phyloP scores from a whole-genome alignment of 1,140 invertebrate genomes.

The Drosophila gunungcola region DNA sequence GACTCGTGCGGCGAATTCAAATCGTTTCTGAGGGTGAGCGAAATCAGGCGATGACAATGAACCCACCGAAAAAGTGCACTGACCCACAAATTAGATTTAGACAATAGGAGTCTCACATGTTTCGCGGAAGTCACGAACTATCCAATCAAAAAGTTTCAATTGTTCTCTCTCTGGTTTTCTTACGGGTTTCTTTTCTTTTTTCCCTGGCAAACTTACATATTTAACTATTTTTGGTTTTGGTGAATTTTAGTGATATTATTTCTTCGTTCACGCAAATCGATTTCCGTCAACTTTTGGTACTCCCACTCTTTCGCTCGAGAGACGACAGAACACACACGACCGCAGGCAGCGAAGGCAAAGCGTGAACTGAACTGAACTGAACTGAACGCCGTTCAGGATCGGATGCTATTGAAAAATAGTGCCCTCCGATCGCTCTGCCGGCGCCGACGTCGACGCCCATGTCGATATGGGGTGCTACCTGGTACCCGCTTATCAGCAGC shows the following conservation, averaged over 20 bases:
- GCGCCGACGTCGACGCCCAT: constrained; percentile 13
- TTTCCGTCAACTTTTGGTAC: constrained; percentile 2
- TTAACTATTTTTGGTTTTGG: constrained; percentile 13
- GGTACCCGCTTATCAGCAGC: constrained; percentile 53
- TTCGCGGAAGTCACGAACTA: constrained; percentile 37
- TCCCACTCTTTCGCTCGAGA: constrained; percentile 23
- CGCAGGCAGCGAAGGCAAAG: constrained; percentile 71
- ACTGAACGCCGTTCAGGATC: constrained; percentile 71
- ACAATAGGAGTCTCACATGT: constrained; percentile 29
- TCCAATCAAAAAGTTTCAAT: not conserved
- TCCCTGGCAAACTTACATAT: constrained; percentile 56
- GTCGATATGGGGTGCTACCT: constrained; percentile 40
- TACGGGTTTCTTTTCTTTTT: not conserved
- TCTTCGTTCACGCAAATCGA: constrained; percentile 11
- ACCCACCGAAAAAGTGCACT: constrained; percentile 66
- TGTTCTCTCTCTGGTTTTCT: not conserved
- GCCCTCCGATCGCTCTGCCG: constrained; percentile 22
- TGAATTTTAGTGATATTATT: not conserved
- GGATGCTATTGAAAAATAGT: constrained; percentile 62
- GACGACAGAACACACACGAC: constrained; percentile 61
- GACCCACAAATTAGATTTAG: constrained; percentile 56
- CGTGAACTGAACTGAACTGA: constrained; percentile 75
- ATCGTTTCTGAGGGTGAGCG: constrained; percentile 7
- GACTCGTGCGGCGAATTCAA: constrained; percentile 38
- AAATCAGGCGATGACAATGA: constrained; percentile 61